phyloP scores from a whole-genome alignment of 2,888 invertebrate species.

The Sphaerophoria taeniata region DNA sequence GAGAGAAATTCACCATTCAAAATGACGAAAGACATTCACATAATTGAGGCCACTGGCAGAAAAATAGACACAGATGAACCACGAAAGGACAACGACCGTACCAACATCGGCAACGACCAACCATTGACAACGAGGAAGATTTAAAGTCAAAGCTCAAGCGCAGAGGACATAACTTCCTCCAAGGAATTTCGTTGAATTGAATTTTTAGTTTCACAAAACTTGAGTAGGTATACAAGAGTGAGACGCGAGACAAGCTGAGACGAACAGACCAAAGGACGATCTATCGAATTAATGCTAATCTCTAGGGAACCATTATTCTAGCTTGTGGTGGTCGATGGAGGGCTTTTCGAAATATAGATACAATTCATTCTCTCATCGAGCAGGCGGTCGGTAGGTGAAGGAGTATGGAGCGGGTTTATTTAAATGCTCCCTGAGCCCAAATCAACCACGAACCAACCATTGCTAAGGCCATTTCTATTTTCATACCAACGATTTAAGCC shows the following conservation, averaged over 20 bases:
- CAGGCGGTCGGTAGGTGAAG: neutral
- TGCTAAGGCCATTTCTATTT: conserved; percentile 29
- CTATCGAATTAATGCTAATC: conserved; percentile 69
- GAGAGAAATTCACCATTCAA: neutral
- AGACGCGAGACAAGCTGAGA: neutral
- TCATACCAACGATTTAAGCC: conserved; percentile 49
- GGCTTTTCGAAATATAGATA: conserved; percentile 26
- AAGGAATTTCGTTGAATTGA: conserved; percentile 60
- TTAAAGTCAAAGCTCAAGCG: neutral
- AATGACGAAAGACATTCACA: conserved; percentile 28
- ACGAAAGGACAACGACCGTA: conserved; percentile 22
- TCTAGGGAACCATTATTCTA: conserved; percentile 61
- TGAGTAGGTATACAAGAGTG: neutral
- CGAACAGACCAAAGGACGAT: conserved; percentile 22
- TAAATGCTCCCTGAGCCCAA: conserved; percentile 52
- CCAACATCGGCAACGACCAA: neutral
- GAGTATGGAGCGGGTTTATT: conserved; percentile 37
- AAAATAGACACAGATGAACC: conserved; percentile 33
- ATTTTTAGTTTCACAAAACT: conserved; percentile 59
- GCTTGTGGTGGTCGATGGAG: conserved; percentile 50
- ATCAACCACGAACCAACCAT: conserved; percentile 49
- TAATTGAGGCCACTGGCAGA: conserved; percentile 55
- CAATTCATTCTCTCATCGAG: conserved; percentile 22
- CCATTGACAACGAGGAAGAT: neutral
- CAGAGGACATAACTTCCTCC: conserved; percentile 38